phyloP scores from a whole-genome alignment of 2,888 invertebrate species.

The Pachymerium ferrugineum region DNA sequence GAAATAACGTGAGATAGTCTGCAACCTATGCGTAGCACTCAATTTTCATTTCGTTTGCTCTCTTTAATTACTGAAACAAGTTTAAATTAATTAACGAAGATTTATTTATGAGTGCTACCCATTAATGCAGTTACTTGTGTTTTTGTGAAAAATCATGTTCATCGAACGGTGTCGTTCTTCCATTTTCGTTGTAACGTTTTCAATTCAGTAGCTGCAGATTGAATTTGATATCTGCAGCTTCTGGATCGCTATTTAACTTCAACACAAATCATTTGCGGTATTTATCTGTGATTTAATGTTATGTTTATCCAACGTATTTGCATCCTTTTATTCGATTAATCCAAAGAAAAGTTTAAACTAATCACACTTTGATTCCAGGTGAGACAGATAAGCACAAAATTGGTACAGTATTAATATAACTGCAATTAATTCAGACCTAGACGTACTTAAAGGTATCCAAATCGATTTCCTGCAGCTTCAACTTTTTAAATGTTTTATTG shows the following conservation, averaged over 20 bases:
- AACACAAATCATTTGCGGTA: neutral
- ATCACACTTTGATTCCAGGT: neutral
- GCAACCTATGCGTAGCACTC: neutral
- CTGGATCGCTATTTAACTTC: neutral
- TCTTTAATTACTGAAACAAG: neutral
- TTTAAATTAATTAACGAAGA: neutral
- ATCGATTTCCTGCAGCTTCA: too few species aligned
- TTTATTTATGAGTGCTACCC: neutral
- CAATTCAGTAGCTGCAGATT: neutral
- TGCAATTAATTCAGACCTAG: too few species aligned
- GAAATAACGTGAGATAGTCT: neutral
- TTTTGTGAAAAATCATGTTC: neutral
- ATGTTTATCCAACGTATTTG: neutral
- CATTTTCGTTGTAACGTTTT: neutral
- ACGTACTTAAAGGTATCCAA: too few species aligned
- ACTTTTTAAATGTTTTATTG: too few species aligned
- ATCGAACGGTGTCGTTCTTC: neutral
- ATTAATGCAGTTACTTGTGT: neutral
- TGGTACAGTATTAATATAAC: neutral
- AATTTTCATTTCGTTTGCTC: neutral
- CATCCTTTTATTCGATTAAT: neutral
- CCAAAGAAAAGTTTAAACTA: neutral
- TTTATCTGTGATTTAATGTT: neutral
- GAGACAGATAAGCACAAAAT: neutral
- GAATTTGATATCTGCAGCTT: neutral